Evolutionary conservation across 92 coral and sea anemone species (phyloP), one percentile per base, ranked within the genome.

Genomic region (Zoanthus sansibaricus): DNA sequence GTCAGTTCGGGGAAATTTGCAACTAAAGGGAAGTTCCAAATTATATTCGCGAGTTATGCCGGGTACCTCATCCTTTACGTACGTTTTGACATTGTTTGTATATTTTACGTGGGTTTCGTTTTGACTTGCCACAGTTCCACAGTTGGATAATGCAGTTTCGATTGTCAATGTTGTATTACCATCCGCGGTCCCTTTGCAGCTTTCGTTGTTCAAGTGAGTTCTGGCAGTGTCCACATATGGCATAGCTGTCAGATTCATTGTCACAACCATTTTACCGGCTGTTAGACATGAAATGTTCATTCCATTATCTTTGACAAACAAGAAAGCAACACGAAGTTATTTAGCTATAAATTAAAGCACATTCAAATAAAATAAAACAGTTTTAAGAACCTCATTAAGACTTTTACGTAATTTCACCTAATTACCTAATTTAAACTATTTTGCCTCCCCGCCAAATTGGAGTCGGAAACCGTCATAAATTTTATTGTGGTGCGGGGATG

Each of bases 101-200:
- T 76, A 76, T 76, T 76, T 76, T 13, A 76, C 68, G 14, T 76
- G 47, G 17, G 48, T 76, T 3, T n/a, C 11, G n/a, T 52, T 11
- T 17, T 76, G 82, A 4, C 45, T 6, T 52, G 82, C 33, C 12
- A 9, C 25, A 6, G 67, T 76, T 32, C 45, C 46, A 76, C 82
- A 76, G 1, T 5, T 42, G 0, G 44, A 5, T 33, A 76, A 30
- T 5, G 14, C 15, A 21, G 68, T 76, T 54, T 31, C 45, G 49
- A 76, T 54, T 9, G 21, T 33, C 20, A 76, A 10, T 3, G 8
- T 76, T 14, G 13, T 11, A 25, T 25, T 25, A 25, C 47, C 48
- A 9, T 1, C 13, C 58, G 6, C 0, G 13, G 11, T 30, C 52
- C 82, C 82, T 54, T 3, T 52, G 20, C 82, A 76, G 68, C 12